Evolutionary conservation across 2,888 invertebrate species (phyloP), one percentile per base, ranked within the genome.

Genomic region (Agriopis marginaria): DNA sequence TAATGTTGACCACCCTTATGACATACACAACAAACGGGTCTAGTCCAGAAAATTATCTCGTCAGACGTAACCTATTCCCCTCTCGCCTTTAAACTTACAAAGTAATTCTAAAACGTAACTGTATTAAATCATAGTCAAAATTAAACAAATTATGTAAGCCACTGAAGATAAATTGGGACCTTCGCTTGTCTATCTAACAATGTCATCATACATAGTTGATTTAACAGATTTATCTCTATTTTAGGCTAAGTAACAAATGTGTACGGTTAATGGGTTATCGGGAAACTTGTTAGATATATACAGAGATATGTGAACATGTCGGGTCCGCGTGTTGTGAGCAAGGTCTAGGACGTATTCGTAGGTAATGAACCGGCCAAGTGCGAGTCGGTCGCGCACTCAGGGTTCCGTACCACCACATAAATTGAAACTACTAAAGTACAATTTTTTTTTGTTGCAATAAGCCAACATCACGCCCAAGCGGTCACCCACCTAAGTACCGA

Each of bases 181-280:
- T 68, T 60, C 54, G 14, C 12, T 56, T 10, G 40, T 49, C 14
- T 64, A 63, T 69, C 50, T 54, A 55, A 45, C 64, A 61, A 50
- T 64, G 55, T 64, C 47, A 55, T 51, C 39, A 62, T 63, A 50
- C 42, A 62, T 44, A 60, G 62, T 60, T 44, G 39, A 53, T 62
- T 65, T 10, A 59, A 58, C 12, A 42, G n/a, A 14, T 45, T 56
- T 66, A 70, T 70, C 64, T 64, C 0, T 49, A 66, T 59, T 70
- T 66, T 62, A 66, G 62, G 65, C 70, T 42, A 50, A 56, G 60
- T 42, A 64, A 63, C 59, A 47, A 68, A 65, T 56, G 42, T 61
- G n/a, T 61, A 44, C 45, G 40, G 69, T 69, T n/a, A 53, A 17
- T 40, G 62, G 67, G 50, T 74, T 78, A 78, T 78, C 77, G 54